These are phyloP conservation scores for Speoplatyrhinus poulsoni DNA, from an alignment of 2,113 vertebrate species.

Conservation along the genomic window DNA sequence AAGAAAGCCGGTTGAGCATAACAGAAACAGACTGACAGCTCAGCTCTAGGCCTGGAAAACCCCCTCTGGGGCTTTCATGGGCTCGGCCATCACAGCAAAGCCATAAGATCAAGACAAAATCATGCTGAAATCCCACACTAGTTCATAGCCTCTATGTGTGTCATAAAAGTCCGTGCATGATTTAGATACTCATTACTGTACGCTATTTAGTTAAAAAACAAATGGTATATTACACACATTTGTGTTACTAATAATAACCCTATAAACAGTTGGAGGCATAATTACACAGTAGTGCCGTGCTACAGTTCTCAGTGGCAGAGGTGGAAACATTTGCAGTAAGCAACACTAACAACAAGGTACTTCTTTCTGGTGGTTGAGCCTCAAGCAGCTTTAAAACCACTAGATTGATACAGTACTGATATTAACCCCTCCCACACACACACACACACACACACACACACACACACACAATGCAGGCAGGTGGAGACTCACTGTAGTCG, in stretches of 20 bases:
- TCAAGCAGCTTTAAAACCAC: too few relatives aligned
- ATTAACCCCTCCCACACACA: neutral
- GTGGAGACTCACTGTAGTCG: conserved; percentile 64
- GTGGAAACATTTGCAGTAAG: too few relatives aligned
- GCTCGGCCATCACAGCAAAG: conserved; percentile 17
- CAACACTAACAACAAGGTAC: too few relatives aligned
- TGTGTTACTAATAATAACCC: too few relatives aligned
- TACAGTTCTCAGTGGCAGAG: too few relatives aligned
- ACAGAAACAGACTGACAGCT: conserved; percentile 18
- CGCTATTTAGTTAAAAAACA: neutral
- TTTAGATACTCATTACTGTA: neutral
- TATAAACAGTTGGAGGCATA: too few relatives aligned
- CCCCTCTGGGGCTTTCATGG: conserved; percentile 1
- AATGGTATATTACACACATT: neutral
- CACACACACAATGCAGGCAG: conserved; percentile 15
- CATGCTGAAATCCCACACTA: conserved; percentile 11
- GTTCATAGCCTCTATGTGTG: neutral
- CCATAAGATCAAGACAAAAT: conserved; percentile 32
- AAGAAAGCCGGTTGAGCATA: conserved; percentile 12
- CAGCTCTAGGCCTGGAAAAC: conserved; percentile 5
- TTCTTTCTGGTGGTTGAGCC: too few relatives aligned
- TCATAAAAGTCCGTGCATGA: conserved; percentile 3
- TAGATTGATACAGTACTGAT: too few relatives aligned
- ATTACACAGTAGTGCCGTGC: too few relatives aligned
- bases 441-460: conserved; percentile 10